These are phyloP conservation scores for Erpobdella octoculata DNA, from an alignment of 2,888 invertebrate genomes.

Conservation along the genomic window DNA sequence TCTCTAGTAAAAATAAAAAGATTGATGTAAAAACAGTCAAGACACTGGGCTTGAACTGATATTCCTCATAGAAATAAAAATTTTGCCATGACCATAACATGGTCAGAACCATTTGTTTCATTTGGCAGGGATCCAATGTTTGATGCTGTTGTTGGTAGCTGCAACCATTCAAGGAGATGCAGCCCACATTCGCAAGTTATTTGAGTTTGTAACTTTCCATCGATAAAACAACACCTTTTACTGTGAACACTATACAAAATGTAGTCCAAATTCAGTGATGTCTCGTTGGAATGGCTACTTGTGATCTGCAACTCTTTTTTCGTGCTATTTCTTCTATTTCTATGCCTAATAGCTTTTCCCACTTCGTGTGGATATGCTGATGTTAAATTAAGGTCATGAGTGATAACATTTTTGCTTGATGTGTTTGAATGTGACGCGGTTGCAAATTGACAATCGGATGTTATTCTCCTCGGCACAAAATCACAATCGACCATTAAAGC, in stretches of 20 bases:
- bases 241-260: conserved; percentile 63
- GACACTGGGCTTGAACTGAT: too few species aligned
- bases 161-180: background rate
- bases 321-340: conserved; percentile 39
- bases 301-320: conserved; percentile 54
- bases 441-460: conserved; percentile 46
- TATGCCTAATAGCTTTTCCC: conserved; percentile 39
- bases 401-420: conserved; percentile 58
- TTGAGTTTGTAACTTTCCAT: background rate
- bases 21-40: too few species aligned
- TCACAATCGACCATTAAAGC: conserved; percentile 36
- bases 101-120: conserved; percentile 44
- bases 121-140: conserved; percentile 66
- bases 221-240: background rate
- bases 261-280: conserved; percentile 69
- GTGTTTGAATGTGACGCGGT: too few species aligned
- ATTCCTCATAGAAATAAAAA: conserved; percentile 33
- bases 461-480: conserved; percentile 42
- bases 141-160: conserved; percentile 56
- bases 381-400: conserved; percentile 62
- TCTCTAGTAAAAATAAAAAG: too few species aligned
- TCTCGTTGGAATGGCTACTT: conserved; percentile 76
- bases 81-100: conserved; percentile 44
- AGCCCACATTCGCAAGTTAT: background rate
- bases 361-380: conserved; percentile 63